Evolutionary conservation across 2,113 vertebrate species (phyloP).

Genomic region (Trichechus manatus): DNA sequence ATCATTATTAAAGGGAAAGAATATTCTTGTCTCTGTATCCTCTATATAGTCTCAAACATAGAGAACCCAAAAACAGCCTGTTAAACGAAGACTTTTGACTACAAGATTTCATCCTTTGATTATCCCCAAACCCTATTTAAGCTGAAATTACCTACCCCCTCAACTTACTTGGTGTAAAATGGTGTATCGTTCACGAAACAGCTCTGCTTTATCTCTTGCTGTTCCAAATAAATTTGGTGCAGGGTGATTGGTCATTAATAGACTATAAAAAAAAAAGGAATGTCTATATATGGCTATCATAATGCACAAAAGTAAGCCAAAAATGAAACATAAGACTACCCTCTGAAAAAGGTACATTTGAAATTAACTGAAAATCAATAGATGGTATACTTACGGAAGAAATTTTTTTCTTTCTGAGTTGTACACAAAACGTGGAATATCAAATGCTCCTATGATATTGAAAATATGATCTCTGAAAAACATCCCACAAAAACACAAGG

Average conservation of each 20-base stretch:
- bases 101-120: conserved; percentile 34
- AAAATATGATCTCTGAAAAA: conserved; percentile 95
- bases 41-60: conserved; percentile 16
- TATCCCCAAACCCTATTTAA: not conserved
- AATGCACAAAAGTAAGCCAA: not conserved
- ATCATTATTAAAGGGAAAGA: not conserved
- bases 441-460: conserved; percentile 98
- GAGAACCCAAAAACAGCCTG: not conserved
- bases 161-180: conserved; percentile 93
- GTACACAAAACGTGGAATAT: conserved; percentile 96
- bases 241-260: conserved; percentile 93
- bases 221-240: conserved; percentile 92
- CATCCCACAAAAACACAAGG: conserved; percentile 70
- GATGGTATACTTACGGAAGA: conserved; percentile 92
- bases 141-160: not conserved
- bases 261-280: conserved; percentile 84
- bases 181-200: conserved; percentile 96
- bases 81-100: not conserved
- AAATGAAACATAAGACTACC: not conserved
- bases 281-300: not conserved
- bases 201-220: conserved; percentile 95
- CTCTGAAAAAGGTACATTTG: not conserved
- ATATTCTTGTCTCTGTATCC: not conserved
- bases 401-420: conserved; percentile 97
- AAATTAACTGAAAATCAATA: conserved; percentile 68